phyloP scores from a whole-genome alignment of 2,888 invertebrate genomes.

The Caradrina kadenii region DNA sequence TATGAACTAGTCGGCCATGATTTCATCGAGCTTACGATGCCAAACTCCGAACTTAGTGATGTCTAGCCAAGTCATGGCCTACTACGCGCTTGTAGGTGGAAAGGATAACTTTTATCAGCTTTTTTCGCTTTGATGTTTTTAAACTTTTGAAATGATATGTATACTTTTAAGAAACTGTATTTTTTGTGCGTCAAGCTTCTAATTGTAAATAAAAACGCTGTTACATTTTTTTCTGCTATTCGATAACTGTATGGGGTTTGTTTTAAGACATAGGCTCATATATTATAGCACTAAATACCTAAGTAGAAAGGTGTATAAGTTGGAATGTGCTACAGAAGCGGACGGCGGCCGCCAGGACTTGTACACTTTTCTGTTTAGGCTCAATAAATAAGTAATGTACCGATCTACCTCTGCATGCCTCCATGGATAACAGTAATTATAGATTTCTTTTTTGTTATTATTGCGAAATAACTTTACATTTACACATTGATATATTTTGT shows the following conservation, averaged over 20 bases:
- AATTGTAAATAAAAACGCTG: slow-evolving; percentile 84
- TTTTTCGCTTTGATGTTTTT: slow-evolving; percentile 75
- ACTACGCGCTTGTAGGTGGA: slow-evolving; percentile 66
- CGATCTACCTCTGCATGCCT: slow-evolving; percentile 89
- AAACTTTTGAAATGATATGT: slow-evolving; percentile 67
- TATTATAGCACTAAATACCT: slow-evolving; percentile 57
- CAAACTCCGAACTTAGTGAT: slow-evolving; percentile 20
- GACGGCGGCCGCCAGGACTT: slow-evolving; percentile 41
- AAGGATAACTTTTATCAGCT: slow-evolving; percentile 72
- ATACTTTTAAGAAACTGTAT: slow-evolving; percentile 74
- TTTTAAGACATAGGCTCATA: slow-evolving; percentile 65
- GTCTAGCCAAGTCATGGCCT: slow-evolving; percentile 52
- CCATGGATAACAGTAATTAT: slow-evolving; percentile 82
- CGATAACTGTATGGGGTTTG: slow-evolving; percentile 68
- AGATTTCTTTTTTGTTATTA: slow-evolving; percentile 80
- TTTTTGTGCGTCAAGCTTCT: slow-evolving; percentile 81
- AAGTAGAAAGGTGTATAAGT: slow-evolving; percentile 42
- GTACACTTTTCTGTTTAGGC: slow-evolving; percentile 63
- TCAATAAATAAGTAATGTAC: slow-evolving; percentile 75
- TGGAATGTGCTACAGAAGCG: slow-evolving; percentile 25
- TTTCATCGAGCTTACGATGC: slow-evolving; percentile 30
- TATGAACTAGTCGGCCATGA: slow-evolving; percentile 51
- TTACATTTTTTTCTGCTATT: slow-evolving; percentile 68
- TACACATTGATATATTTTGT: slow-evolving; percentile 83
- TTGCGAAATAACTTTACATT: slow-evolving; percentile 75